phyloP scores from a whole-genome alignment of 2,888 invertebrate genomes.

The Idaea biselata region DNA sequence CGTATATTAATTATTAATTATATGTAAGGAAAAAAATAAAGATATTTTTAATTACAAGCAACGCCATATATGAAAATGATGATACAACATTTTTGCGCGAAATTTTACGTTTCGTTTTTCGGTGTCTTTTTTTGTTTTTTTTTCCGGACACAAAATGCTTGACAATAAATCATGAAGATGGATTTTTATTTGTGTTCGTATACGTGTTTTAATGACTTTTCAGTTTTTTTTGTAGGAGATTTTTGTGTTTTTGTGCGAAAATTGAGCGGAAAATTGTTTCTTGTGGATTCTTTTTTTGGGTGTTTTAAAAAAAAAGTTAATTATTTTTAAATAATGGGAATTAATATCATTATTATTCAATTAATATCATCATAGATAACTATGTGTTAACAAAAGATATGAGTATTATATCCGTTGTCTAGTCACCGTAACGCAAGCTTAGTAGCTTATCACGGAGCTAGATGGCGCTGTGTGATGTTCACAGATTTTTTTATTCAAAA shows the following conservation, averaged over 20 bases:
- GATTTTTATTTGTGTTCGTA: conserved; percentile 26
- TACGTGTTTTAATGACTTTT: conserved; percentile 11
- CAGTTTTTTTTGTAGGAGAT: conserved; percentile 12
- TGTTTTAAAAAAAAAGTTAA: neutral
- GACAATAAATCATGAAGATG: conserved; percentile 29
- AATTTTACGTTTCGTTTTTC: conserved; percentile 24
- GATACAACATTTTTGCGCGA: conserved; percentile 23
- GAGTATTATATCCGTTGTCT: too few relatives aligned
- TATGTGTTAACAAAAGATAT: too few relatives aligned
- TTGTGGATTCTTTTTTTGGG: neutral
- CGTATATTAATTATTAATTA: conserved; percentile 52
- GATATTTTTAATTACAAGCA: conserved; percentile 67
- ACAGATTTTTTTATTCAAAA: too few relatives aligned
- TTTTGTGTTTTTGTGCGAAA: conserved; percentile 20
- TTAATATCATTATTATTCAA: too few relatives aligned
- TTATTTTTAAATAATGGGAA: too few relatives aligned
- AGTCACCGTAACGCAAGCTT: too few relatives aligned
- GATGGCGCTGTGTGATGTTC: too few relatives aligned
- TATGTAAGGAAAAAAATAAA: conserved; percentile 37
- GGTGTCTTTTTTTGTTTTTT: conserved; percentile 16
- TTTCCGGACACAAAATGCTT: conserved; percentile 24
- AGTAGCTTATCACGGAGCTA: too few relatives aligned
- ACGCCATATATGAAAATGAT: conserved; percentile 18
- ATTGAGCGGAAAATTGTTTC: neutral
- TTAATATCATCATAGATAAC: too few relatives aligned